These are phyloP conservation scores for Psittacula echo DNA, from an alignment of 2,797 vertebrate species.

Conservation along the genomic window DNA sequence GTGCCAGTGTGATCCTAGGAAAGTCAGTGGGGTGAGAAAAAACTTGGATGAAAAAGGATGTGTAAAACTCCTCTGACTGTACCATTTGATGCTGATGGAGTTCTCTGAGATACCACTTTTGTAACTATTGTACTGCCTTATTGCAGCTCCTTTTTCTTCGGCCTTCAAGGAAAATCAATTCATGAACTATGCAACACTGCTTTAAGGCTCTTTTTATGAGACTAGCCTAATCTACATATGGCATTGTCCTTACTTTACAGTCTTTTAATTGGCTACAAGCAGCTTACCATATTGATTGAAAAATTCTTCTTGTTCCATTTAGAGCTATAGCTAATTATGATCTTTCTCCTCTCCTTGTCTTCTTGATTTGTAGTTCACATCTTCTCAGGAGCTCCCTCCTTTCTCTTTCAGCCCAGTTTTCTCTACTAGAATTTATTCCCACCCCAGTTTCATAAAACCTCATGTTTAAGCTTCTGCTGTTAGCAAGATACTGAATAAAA, in stretches of 20 bases:
- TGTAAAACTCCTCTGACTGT: not conserved
- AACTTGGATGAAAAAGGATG: not conserved
- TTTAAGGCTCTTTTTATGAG: constrained; percentile 68
- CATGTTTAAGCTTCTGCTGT: not conserved
- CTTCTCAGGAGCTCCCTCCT: not conserved
- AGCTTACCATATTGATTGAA: constrained; percentile 60
- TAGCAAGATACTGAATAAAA: not conserved
- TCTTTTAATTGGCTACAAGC: constrained; percentile 64
- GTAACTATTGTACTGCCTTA: not conserved
- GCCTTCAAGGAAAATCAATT: constrained; percentile 65
- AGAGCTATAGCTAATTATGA: constrained; percentile 41
- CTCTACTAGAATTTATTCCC: not conserved
- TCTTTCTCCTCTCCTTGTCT: constrained; percentile 12
- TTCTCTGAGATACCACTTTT: not conserved
- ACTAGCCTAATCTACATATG: constrained; percentile 52
- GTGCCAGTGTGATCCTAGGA: not conserved
- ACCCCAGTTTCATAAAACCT: not conserved
- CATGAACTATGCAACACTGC: constrained; percentile 49
- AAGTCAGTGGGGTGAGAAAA: not conserved
- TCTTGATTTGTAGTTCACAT: constrained; percentile 36
- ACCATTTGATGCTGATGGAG: not conserved
- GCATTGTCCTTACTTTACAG: constrained; percentile 39
- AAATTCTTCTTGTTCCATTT: constrained; percentile 49
- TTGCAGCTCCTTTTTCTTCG: not conserved
- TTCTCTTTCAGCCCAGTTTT: not conserved